Conservation (phyloP, 2,797 vertebrate species). For the Ibycter americanus region DNA sequence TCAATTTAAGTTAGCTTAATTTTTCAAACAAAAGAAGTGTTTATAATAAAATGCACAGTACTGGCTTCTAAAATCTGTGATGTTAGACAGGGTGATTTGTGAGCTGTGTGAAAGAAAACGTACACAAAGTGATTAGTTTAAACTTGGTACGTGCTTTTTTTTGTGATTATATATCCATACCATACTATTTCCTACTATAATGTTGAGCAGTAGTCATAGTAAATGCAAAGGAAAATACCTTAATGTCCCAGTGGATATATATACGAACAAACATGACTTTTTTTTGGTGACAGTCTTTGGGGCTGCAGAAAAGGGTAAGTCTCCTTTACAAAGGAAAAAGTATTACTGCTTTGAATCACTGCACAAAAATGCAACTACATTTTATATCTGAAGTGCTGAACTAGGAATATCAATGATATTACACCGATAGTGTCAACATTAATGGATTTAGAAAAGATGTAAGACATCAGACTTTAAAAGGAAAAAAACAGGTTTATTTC, state of each 20-base stretch:
- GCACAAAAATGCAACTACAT: neutral
- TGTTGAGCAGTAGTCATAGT: neutral
- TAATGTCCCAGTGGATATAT: neutral
- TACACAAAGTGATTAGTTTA: neutral
- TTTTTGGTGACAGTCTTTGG: neutral
- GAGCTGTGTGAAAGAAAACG: neutral
- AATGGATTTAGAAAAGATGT: neutral
- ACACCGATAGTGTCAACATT: neutral
- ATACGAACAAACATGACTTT: neutral
- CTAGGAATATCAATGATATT: neutral
- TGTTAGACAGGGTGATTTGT: neutral
- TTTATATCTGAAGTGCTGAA: neutral
- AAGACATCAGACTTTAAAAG: constrained; percentile 45
- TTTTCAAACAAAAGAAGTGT: neutral
- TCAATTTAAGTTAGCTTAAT: neutral
- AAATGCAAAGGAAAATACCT: neutral
- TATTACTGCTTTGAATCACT: neutral
- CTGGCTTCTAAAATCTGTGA: neutral
- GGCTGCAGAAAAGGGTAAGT: neutral
- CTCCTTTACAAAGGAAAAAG: neutral
- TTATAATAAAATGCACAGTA: neutral
- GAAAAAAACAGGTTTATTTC: constrained; percentile 57
- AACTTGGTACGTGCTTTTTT: neutral
- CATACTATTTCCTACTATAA: neutral
- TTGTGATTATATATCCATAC: neutral